These are phyloP conservation scores for Ammodytes marinus DNA, from an alignment of 2,113 vertebrate genomes.

Conservation along the genomic window DNA sequence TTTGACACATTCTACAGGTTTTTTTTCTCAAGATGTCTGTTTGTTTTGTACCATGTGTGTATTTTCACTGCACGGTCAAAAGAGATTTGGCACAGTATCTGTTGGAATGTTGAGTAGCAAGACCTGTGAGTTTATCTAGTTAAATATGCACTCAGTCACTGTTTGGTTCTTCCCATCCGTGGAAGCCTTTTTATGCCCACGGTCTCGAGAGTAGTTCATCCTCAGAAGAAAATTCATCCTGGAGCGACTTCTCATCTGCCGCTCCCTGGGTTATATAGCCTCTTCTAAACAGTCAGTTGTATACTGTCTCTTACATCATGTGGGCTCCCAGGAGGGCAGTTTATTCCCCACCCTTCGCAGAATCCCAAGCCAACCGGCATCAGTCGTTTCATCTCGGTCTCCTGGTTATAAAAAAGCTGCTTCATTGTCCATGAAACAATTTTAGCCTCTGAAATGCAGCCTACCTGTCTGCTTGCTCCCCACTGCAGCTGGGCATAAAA, in stretches of 20 bases:
- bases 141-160: slow-evolving; percentile 39
- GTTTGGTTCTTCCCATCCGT: slow-evolving; percentile 13
- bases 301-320: slow-evolving; percentile 9
- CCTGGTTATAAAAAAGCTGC: slow-evolving; percentile 56
- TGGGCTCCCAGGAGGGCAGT: slow-evolving; percentile 43
- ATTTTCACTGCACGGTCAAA: slow-evolving; percentile 9
- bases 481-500: slow-evolving; percentile 17
- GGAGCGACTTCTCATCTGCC: slow-evolving; percentile 43
- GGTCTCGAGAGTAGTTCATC: slow-evolving; percentile 20
- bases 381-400: slow-evolving; percentile 50
- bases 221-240: slow-evolving; percentile 38
- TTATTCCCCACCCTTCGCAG: slow-evolving; percentile 56
- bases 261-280: slow-evolving; percentile 36
- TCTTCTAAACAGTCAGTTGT: slow-evolving; percentile 22
- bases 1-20: slow-evolving; percentile 54
- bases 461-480: slow-evolving; percentile 24
- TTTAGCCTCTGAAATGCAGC: slow-evolving; percentile 45
- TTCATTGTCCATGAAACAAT: slow-evolving; percentile 73
- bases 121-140: slow-evolving; percentile 37
- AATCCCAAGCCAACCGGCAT: slow-evolving; percentile 28
- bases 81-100: slow-evolving; percentile 20
- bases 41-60: background rate
- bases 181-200: slow-evolving; percentile 33
- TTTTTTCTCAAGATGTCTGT: no score
- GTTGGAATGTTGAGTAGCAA: slow-evolving; percentile 9